A percentile compares a stretch with the other conserved stretches of the same genome.
Conservation (phyloP, 2,113 vertebrate species). For the Xiphias gladius region DNA sequence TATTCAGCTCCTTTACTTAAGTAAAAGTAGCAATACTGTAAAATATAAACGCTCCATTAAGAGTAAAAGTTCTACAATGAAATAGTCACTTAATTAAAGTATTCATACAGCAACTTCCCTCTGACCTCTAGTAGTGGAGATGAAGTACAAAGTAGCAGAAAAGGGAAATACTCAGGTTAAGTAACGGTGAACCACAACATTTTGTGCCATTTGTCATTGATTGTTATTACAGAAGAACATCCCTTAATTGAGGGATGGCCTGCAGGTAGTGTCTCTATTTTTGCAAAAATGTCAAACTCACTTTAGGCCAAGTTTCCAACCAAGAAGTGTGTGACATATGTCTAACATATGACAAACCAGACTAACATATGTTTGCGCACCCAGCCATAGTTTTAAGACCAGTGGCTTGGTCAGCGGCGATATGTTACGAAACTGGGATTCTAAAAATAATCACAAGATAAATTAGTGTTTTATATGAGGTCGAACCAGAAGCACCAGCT, state of each 20-base stretch:
- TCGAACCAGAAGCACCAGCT: constrained; percentile 20
- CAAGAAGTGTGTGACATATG: background rate
- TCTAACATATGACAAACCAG: background rate
- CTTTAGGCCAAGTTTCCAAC: background rate
- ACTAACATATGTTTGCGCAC: background rate
- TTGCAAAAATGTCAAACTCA: background rate
- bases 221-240: background rate
- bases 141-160: background rate
- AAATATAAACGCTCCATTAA: background rate
- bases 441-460: constrained; percentile 11
- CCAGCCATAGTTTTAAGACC: background rate
- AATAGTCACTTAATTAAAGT: background rate
- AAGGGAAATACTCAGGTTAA: background rate
- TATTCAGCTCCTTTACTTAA: background rate
- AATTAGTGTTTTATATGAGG: constrained; percentile 27
- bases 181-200: background rate
- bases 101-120: background rate
- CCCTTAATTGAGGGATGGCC: background rate
- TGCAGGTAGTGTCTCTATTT: background rate
- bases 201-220: background rate
- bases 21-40: background rate
- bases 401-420: background rate
- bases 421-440: constrained; percentile 24
- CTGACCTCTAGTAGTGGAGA: background rate
- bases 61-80: background rate